Evolutionary conservation across 2,888 invertebrate genomes (phyloP).

Genomic region (Drosophila pullipes): DNA sequence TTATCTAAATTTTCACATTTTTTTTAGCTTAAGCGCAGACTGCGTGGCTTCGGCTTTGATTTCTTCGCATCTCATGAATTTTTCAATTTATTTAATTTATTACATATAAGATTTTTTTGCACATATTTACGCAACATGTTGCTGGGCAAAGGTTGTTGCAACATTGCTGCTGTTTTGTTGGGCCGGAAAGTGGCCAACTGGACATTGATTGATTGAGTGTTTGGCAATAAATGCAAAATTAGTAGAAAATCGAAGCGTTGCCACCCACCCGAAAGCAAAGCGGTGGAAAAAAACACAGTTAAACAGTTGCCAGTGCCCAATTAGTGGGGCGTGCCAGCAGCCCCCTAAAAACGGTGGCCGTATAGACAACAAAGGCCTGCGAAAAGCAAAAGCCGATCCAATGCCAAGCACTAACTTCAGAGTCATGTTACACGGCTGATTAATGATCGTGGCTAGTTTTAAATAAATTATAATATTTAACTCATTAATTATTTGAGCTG

Average conservation of each 20-base stretch:
- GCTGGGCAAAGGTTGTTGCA: conserved; percentile 45
- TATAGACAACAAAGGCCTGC: conserved; percentile 46
- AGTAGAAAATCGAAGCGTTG: conserved; percentile 60
- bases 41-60: conserved; percentile 46
- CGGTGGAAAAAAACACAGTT: conserved; percentile 17
- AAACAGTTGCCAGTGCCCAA: conserved; percentile 59
- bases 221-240: conserved; percentile 77
- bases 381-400: conserved; percentile 40
- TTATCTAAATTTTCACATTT: background rate
- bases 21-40: conserved; percentile 37
- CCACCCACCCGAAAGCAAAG: conserved; percentile 66
- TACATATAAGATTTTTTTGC: conserved; percentile 41
- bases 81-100: conserved; percentile 17
- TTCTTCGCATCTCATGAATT: conserved; percentile 23
- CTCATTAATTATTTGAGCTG: conserved; percentile 77
- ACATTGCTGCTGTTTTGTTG: conserved; percentile 54
- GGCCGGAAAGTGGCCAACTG: conserved; percentile 28
- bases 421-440: conserved; percentile 67
- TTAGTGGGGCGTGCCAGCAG: conserved; percentile 71
- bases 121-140: conserved; percentile 54
- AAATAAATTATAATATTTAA: conserved; percentile 77
- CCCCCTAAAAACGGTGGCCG: conserved; percentile 64
- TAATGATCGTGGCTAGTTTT: conserved; percentile 74
- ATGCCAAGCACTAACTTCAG: conserved; percentile 50
- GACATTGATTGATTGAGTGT: conserved; percentile 80